Base-by-base conservation (phyloP, 2,113 vertebrate species). In the Alaudala cheleensis region DNA sequence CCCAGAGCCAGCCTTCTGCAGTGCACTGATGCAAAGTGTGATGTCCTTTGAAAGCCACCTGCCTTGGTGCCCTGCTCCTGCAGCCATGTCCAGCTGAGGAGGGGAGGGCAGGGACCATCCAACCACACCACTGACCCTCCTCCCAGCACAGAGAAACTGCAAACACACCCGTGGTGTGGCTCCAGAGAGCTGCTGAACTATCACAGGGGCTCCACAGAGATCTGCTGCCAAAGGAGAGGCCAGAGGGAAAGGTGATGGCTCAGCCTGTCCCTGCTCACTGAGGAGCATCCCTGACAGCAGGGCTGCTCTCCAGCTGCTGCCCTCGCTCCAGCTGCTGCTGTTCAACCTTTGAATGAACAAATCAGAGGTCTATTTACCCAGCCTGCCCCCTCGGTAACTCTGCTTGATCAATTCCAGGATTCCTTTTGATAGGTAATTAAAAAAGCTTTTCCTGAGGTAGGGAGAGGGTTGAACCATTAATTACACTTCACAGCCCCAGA, bases 391-490 rank as follows among this genome's bases (percentile, higher is more conserved):
- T 84, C 47, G 92, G 93, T 92, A 92, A 40, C 76, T 47, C 77
- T 57, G 37, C 82, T 95, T 95, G 94, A 95, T 97, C 88, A 89
- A 60, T 71, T 95, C 90, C 69, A 89, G 82, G 92, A 95, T 90
- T 70, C 82, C 94, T 94, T 94, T 77, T 96, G 95, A 97, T 95
- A 85, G 89, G 86, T 94, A 97, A 97, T 96, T 96, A 96, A 95
- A 96, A 96, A 96, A 85, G 70, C 77, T 93, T 93, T 95, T 97
- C 88, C 92, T 95, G 88, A 97, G 88, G 78, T 95, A 66, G 25
- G 88, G 80, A 69, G 65, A 16, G 47, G 88, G 91, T 78, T 50
- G 83, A 89, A 93, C 66, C 90, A 61, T 96, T 97, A 97, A 96
- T 97, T 97, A 97, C 88, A 92, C 70, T 92, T 57, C 93, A 71